Percentiles rank a stretch among this genome's conserved stretches.
Evolutionary conservation across 2,797 vertebrate genomes (phyloP).

Genomic region (Micrastur ruficollis): DNA sequence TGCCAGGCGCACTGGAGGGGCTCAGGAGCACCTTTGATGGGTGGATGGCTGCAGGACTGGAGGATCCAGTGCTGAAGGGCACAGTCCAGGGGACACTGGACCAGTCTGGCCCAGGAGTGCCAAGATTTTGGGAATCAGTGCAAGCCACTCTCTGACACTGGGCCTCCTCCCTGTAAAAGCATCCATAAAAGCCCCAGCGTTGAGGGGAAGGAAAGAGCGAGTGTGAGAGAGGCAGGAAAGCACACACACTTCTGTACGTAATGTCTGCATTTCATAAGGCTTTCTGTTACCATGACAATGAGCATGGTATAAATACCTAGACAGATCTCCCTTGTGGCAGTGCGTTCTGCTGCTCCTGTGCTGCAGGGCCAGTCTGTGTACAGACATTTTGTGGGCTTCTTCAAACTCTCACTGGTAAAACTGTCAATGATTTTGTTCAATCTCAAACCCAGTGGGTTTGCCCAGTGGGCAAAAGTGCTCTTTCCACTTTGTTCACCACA

Average conservation of each 20-base stretch:
- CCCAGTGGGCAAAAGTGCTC: not conserved
- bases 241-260: conserved; percentile 17
- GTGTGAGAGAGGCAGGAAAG: not conserved
- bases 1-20: not conserved
- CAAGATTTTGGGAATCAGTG: not conserved
- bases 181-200: not conserved
- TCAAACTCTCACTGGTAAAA: not conserved
- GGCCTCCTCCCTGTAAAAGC: not conserved
- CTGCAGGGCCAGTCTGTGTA: not conserved
- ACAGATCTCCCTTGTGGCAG: conserved; percentile 38
- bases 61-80: not conserved
- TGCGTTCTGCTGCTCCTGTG: conserved; percentile 29
- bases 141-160: not conserved
- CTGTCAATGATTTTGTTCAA: not conserved
- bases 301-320: conserved; percentile 47
- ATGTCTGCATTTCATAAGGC: conserved; percentile 42
- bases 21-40: not conserved
- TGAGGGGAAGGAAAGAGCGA: not conserved
- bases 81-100: not conserved
- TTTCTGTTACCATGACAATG: conserved; percentile 58
- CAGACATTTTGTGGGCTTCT: conserved; percentile 13
- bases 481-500: not conserved
- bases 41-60: not conserved
- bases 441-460: not conserved
- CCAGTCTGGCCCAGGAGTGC: not conserved